These are phyloP conservation scores for Egretta garzetta DNA, from an alignment of 2,113 vertebrate genomes.

Conservation along the genomic window DNA sequence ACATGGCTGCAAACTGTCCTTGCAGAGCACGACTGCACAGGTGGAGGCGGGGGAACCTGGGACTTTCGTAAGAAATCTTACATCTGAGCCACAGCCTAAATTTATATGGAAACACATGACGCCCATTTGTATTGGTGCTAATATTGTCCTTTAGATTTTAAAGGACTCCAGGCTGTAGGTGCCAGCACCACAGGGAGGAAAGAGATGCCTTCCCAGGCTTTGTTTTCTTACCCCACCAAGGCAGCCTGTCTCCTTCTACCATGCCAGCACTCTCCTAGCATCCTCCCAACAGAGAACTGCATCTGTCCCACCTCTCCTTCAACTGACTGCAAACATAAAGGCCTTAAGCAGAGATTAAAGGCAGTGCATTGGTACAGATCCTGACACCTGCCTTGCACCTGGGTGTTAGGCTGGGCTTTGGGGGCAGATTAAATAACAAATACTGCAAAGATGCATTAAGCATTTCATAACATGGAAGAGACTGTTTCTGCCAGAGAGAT, in stretches of 20 bases:
- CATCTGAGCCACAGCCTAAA: background rate
- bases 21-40: accelerated
- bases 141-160: background rate
- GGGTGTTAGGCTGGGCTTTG: background rate
- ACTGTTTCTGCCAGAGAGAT: background rate
- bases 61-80: background rate
- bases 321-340: background rate
- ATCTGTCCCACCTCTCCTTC: background rate
- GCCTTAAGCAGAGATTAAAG: background rate
- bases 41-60: background rate
- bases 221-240: background rate
- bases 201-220: background rate
- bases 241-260: background rate
- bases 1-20: background rate
- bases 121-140: background rate
- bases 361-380: background rate
- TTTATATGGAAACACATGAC: background rate
- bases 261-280: background rate
- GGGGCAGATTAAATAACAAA: background rate
- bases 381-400: background rate
- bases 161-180: background rate
- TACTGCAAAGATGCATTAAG: background rate
- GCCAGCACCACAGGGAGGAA: background rate
- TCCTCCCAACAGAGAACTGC: background rate
- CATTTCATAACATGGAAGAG: background rate